A percentile compares a stretch with the other conserved stretches of the same genome.
These are phyloP conservation scores for Phrynosoma blainvillii DNA, from an alignment of 2,113 vertebrate genomes.

Conservation along the genomic window DNA sequence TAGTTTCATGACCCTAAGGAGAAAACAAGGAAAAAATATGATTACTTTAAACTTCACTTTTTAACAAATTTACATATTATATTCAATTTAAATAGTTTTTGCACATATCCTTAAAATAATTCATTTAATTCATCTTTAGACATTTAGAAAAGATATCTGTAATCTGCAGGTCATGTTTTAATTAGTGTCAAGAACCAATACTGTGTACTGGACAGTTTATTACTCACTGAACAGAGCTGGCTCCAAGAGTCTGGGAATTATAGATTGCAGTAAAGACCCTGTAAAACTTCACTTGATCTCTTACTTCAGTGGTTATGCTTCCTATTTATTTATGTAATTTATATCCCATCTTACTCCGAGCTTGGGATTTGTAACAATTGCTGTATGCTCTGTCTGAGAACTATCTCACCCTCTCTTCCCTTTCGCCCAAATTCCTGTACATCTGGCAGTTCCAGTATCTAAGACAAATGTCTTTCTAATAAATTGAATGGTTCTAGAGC, in stretches of 20 bases:
- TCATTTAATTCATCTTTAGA: constrained; percentile 8
- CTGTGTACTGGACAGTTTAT: not conserved
- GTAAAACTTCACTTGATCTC: not conserved
- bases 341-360: not conserved
- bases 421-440: not conserved
- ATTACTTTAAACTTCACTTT: not conserved
- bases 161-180: not conserved
- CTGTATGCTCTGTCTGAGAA: not conserved
- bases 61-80: constrained; percentile 14
- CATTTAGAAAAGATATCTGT: not conserved
- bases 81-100: not conserved
- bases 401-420: not conserved
- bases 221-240: not conserved
- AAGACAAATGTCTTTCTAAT: not conserved
- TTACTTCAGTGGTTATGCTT: not conserved
- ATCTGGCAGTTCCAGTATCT: not conserved
- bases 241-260: not conserved
- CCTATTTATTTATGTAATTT: not conserved
- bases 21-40: constrained; percentile 38
- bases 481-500: not conserved
- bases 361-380: not conserved
- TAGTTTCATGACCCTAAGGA: constrained; percentile 97
- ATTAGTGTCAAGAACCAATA: not conserved
- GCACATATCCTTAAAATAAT: not conserved
- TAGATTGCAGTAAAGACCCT: not conserved